Percentiles rank a stretch among this genome's conserved stretches.
phyloP scores from a whole-genome alignment of 1,140 invertebrate genomes.

The Parapsyche elsis region DNA sequence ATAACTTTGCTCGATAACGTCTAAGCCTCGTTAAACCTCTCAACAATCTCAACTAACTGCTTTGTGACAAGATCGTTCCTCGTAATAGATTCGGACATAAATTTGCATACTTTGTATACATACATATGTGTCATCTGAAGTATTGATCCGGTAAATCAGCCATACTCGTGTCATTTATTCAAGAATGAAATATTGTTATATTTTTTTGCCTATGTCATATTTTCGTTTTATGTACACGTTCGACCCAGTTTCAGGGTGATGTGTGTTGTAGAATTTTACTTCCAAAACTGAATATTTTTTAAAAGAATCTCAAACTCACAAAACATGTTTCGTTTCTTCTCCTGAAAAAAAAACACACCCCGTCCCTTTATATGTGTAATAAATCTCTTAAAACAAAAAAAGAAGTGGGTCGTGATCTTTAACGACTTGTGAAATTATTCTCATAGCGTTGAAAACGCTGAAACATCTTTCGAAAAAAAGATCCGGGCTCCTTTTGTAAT shows the following conservation, averaged over 20 bases:
- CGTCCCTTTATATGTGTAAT: background rate
- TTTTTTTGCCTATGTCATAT: constrained; percentile 10
- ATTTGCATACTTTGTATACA: background rate
- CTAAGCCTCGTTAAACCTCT: constrained; percentile 22
- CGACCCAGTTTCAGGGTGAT: constrained; percentile 13
- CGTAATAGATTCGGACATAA: background rate
- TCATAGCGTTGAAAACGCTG: background rate
- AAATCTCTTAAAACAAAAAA: constrained; percentile 28
- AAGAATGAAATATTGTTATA: constrained; percentile 2
- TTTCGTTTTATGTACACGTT: background rate
- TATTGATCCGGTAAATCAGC: background rate
- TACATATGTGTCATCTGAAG: background rate
- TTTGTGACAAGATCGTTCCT: background rate
- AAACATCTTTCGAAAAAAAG: background rate
- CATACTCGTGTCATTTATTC: too few species aligned
- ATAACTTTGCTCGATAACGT: background rate
- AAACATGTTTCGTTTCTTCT: background rate
- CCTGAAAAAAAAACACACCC: background rate
- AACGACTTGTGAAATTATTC: constrained; percentile 32
- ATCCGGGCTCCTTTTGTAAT: background rate
- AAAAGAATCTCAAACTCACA: background rate
- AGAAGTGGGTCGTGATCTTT: constrained; percentile 24
- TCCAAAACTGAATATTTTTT: constrained; percentile 22
- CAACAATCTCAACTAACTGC: constrained; percentile 13
- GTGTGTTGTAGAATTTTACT: background rate